Evolutionary conservation across 2,888 invertebrate genomes (phyloP).

Genomic region (Tillus elongatus): DNA sequence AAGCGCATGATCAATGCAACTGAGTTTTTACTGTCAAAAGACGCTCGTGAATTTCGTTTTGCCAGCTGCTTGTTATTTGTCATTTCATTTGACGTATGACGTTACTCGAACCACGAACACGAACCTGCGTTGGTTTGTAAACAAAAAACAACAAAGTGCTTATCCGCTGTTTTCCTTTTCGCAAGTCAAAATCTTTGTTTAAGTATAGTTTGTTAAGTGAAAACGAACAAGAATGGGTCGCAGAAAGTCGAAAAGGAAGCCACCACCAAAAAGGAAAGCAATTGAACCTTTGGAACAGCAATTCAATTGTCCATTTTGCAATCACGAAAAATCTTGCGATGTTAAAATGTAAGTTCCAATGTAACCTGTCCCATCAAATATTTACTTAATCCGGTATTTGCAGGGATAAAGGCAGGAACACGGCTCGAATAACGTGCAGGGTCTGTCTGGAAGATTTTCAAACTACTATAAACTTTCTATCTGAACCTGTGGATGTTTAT

Average conservation of each 20-base stretch:
- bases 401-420: constrained; percentile 92
- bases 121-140: no score
- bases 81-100: no score
- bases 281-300: constrained; percentile 90
- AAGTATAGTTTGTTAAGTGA: no score
- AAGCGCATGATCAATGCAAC: no score
- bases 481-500: constrained; percentile 97
- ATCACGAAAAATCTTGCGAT: constrained; percentile 98
- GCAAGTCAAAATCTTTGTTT: no score
- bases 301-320: constrained; percentile 99
- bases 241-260: constrained; percentile 93
- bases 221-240: constrained; percentile 95
- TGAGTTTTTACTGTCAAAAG: no score
- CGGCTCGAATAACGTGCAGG: constrained; percentile 88
- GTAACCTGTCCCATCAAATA: background rate
- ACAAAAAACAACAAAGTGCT: no score
- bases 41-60: no score
- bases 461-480: constrained; percentile 89
- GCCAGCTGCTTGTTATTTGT: no score
- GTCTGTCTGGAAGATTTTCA: constrained; percentile 97
- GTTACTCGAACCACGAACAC: no score
- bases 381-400: constrained; percentile 30
- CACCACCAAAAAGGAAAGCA: constrained; percentile 87
- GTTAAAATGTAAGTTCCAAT: constrained; percentile 84
- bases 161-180: no score